phyloP scores from a whole-genome alignment of 1,140 invertebrate genomes.

The Acromyrmex charruanus region DNA sequence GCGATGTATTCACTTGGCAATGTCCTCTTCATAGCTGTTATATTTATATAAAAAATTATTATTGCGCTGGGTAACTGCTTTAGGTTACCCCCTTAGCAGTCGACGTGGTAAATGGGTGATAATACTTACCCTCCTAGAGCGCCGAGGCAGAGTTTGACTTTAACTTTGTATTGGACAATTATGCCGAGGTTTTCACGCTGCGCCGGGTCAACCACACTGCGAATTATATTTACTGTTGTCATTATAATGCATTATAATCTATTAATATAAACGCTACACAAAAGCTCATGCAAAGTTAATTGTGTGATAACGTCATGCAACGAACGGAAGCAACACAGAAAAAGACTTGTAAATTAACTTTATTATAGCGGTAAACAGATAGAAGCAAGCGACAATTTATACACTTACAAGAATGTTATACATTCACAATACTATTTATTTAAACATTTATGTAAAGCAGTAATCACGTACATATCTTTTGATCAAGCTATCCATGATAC shows the following conservation, averaged over 20 bases:
- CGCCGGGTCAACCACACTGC: conserved; percentile 94
- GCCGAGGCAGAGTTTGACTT: conserved; percentile 98
- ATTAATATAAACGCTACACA: conserved; percentile 34
- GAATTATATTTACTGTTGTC: conserved; percentile 71
- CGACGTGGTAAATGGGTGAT: neutral
- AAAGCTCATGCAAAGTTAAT: conserved; percentile 26
- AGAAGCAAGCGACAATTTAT: conserved; percentile 1
- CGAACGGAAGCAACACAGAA: neutral
- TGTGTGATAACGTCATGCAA: conserved; percentile 27
- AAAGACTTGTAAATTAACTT: neutral
- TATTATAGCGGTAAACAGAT: neutral
- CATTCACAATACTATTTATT: neutral
- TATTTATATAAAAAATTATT: conserved; percentile 13
- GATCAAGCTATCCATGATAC: neutral
- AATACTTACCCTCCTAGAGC: conserved; percentile 95
- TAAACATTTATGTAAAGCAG: conserved; percentile 10
- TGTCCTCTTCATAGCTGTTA: neutral
- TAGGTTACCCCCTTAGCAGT: neutral
- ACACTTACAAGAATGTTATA: neutral
- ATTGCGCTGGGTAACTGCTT: neutral
- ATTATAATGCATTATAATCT: neutral
- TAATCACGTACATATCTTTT: conserved; percentile 50
- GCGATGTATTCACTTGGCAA: neutral
- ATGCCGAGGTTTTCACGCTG: conserved; percentile 99
- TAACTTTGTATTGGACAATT: conserved; percentile 99